Evolutionary conservation across 2,113 vertebrate species (phyloP).

Genomic region (Jacana jacana): DNA sequence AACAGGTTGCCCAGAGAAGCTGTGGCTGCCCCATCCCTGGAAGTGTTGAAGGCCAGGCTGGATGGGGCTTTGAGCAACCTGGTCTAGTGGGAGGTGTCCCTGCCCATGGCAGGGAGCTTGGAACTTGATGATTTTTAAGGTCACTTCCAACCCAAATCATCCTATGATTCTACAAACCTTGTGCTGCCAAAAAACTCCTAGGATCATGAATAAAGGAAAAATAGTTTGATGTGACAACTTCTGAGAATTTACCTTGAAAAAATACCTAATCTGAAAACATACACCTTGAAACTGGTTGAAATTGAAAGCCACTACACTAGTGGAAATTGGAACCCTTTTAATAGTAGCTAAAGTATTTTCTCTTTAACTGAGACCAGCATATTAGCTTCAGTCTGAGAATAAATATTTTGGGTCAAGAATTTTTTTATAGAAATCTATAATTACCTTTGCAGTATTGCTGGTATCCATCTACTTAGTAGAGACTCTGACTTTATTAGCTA

Average conservation of each 20-base stretch:
- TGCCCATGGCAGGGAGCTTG: background rate
- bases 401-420: conserved; percentile 1
- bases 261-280: background rate
- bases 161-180: background rate
- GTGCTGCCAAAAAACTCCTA: background rate
- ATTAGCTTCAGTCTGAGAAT: background rate
- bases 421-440: conserved; percentile 45
- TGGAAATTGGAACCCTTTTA: conserved; percentile 3
- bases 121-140: background rate
- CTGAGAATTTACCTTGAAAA: background rate
- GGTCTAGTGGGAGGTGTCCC: background rate
- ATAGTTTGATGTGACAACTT: background rate
- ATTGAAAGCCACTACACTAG: background rate
- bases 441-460: conserved; percentile 38
- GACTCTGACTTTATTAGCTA: conserved; percentile 30
- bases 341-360: background rate
- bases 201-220: conserved; percentile 15
- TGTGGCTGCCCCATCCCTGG: background rate
- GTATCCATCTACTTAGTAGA: conserved; percentile 33
- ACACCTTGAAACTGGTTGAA: conserved; percentile 8
- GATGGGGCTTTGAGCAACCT: background rate
- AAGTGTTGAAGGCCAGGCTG: background rate
- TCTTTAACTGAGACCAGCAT: background rate
- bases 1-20: background rate
- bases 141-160: background rate